phyloP scores from a whole-genome alignment of 2,888 invertebrate species.

The Athetis lepigone region DNA sequence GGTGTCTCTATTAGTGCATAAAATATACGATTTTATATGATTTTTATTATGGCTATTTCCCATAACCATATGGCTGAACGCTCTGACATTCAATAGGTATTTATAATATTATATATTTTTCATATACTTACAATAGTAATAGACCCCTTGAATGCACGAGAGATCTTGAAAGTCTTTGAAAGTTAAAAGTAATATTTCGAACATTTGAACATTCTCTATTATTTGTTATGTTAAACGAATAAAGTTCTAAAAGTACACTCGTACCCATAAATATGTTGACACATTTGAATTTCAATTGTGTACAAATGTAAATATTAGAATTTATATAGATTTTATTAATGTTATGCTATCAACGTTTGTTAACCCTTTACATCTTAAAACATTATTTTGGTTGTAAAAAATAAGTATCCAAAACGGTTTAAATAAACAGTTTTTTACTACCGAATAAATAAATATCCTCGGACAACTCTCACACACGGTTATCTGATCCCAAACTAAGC shows the following conservation, averaged over 20 bases:
- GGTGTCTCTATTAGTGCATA: neutral
- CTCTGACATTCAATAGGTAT: neutral
- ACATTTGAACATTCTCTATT: constrained; percentile 6
- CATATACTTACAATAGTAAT: constrained; percentile 8
- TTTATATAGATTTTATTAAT: constrained; percentile 52
- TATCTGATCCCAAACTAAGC: no score
- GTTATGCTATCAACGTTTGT: constrained; percentile 28
- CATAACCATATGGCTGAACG: constrained; percentile 19
- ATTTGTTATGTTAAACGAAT: constrained; percentile 44
- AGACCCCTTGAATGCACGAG: constrained; percentile 1
- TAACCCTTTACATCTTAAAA: constrained; percentile 41
- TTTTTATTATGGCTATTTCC: neutral
- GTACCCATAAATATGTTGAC: constrained; percentile 53
- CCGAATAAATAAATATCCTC: no score
- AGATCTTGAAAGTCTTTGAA: constrained; percentile 32
- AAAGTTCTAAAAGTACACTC: constrained; percentile 53
- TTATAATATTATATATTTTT: neutral
- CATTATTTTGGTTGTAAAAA: constrained; percentile 50
- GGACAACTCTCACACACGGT: no score
- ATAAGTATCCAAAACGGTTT: constrained; percentile 7
- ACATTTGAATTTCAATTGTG: constrained; percentile 52
- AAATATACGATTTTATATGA: neutral
- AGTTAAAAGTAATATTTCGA: constrained; percentile 29
- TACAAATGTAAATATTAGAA: constrained; percentile 45
- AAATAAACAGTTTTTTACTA: constrained; percentile 28